Evolutionary conservation across 2,888 invertebrate genomes (phyloP), one percentile per base, ranked within the genome.

Genomic region (Dexiosoma caninum): DNA sequence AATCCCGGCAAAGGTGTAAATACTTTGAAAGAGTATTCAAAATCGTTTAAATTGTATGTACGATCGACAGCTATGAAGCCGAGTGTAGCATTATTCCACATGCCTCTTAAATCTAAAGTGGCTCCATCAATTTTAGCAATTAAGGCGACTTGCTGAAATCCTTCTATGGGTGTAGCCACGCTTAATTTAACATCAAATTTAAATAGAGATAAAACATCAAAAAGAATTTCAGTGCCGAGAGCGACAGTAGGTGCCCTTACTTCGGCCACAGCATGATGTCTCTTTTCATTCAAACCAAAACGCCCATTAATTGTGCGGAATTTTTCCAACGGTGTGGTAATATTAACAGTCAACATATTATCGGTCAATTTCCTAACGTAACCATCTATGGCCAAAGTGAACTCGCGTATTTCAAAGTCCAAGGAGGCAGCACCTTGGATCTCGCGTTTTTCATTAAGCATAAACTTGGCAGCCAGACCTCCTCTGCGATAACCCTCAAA

Each of bases 31-130:
- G 94, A 92, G 88, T 96, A 95, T 82, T 95, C 94, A 82, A 96
- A 95, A 89, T 96, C 93, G 10, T 93, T 92, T 16, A 93, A 87
- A 57, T 92, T 92, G 0, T 82, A 70, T 83, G 85, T 86, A 27
- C 87, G 93, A 94, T 95, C 95, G 46, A 95, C 93, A 46, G 95
- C 96, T 0, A 94, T 93, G 87, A 96, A 95, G 8, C 96, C 96
- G 30, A 94, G 92, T 60, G 94, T 93, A 85, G 95, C 92, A 59
- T 92, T 92, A 83, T 95, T 95, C 93, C 95, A 95, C 19, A 94
- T 94, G 21, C 94, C 92, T 70, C 95, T 91, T 87, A 95, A 93
- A 85, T 96, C 95, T 23, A 94, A 93, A 86, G 93, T 93, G 85
- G 94, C 93, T 0, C 92, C 89, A 70, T 93, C 93, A 12, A 95